phyloP scores from a whole-genome alignment of 2,113 vertebrate genomes.

The Nannospalax galili region DNA sequence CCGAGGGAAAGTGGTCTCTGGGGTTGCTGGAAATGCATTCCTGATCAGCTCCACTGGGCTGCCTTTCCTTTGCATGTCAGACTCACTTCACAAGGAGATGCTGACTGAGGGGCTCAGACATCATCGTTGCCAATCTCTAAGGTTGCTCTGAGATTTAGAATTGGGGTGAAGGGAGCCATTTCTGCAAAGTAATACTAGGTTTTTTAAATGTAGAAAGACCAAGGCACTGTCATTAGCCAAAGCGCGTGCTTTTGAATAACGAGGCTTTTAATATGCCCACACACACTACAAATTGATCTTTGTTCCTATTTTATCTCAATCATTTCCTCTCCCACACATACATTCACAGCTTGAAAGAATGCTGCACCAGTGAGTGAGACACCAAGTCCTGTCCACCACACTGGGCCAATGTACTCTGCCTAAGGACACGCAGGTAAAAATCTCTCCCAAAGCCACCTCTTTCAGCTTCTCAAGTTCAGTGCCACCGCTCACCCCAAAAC shows the following conservation, averaged over 20 bases:
- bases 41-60: neutral
- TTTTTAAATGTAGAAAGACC: neutral
- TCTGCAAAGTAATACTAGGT: neutral
- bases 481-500: neutral
- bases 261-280: neutral
- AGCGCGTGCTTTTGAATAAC: slow-evolving; percentile 23
- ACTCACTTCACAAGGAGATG: neutral
- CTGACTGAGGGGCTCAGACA: neutral
- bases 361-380: rapidly evolving
- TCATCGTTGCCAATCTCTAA: neutral
- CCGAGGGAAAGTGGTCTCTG: neutral
- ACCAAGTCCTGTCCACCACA: neutral
- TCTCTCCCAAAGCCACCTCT: neutral
- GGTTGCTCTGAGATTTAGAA: neutral
- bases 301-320: neutral
- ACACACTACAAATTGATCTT: neutral
- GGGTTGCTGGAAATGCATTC: slow-evolving; percentile 19
- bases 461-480: neutral
- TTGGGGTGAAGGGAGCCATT: neutral
- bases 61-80: neutral
- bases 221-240: neutral
- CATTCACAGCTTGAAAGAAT: neutral
- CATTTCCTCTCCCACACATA: neutral
- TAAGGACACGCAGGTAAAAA: neutral
- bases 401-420: neutral